Conservation (phyloP, 1,140 invertebrate species). For the Nasonia giraulti region DNA sequence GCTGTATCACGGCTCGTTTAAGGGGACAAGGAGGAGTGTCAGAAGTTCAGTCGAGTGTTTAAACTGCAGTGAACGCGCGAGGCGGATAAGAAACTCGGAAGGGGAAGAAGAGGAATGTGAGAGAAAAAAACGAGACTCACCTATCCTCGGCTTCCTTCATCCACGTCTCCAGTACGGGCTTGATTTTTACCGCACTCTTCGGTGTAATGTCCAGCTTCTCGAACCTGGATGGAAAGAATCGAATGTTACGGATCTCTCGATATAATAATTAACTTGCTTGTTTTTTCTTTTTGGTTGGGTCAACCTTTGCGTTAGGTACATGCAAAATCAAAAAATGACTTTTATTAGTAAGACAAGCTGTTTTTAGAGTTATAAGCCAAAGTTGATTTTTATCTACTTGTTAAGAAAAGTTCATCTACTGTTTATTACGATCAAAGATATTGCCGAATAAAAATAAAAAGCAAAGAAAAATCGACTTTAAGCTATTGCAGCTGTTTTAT, state of each 20-base stretch:
- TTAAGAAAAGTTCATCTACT: background rate
- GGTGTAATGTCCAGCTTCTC: constrained; percentile 99
- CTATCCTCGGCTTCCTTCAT: constrained; percentile 98
- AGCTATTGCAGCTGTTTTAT: constrained; percentile 37
- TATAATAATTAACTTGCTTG: background rate
- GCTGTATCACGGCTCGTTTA: background rate
- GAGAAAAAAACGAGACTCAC: constrained; percentile 76
- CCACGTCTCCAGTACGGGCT: constrained; percentile 97
- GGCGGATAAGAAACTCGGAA: constrained; percentile 23
- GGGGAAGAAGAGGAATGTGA: background rate
- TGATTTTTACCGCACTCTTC: constrained; percentile 99
- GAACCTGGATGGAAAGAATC: constrained; percentile 82
- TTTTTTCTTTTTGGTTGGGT: constrained; percentile 27
- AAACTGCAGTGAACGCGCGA: background rate
- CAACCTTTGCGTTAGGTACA: background rate
- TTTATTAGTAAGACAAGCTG: constrained; percentile 6
- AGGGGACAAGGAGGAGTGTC: background rate
- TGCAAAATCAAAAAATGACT: constrained; percentile 34
- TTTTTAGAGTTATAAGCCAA: background rate
- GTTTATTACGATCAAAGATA: background rate
- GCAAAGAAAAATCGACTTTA: constrained; percentile 42
- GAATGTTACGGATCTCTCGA: constrained; percentile 6
- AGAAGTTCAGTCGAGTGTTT: background rate
- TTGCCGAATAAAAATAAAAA: background rate
- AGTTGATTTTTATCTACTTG: constrained; percentile 32